A percentile compares a stretch with the other conserved stretches of the same genome.
Evolutionary conservation across 2,888 invertebrate genomes (phyloP).

Genomic region (Ischnura elegans): DNA sequence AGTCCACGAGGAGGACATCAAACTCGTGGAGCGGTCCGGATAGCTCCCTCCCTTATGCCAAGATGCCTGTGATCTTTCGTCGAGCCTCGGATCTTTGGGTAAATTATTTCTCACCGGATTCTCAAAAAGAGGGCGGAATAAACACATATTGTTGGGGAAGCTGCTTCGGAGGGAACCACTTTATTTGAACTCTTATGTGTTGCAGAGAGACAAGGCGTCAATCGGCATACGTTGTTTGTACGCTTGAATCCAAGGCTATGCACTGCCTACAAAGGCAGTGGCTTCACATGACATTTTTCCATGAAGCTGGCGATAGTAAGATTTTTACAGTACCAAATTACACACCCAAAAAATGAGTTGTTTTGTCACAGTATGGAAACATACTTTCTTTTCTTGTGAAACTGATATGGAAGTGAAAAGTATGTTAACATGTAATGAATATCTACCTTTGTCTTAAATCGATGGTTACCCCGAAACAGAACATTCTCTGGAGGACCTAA

Average conservation of each 20-base stretch:
- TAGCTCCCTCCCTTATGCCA: not conserved
- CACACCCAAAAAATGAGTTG: too few relatives aligned
- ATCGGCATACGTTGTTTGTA: not conserved
- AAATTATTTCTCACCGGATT: not conserved
- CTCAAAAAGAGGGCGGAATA: not conserved
- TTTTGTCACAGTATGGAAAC: too few relatives aligned
- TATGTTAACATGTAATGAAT: too few relatives aligned
- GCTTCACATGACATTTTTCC: not conserved
- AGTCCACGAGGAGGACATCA: not conserved
- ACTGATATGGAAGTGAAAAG: too few relatives aligned
- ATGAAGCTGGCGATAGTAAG: too few relatives aligned
- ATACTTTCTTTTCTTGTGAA: too few relatives aligned
- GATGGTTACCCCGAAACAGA: too few relatives aligned
- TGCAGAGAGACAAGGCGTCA: not conserved
- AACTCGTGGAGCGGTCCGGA: not conserved
- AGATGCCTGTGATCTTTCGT: slow-evolving; percentile 33
- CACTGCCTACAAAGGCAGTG: not conserved
- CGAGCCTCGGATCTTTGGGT: not conserved
- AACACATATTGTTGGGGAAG: not conserved
- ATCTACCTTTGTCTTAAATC: too few relatives aligned
- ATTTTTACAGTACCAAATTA: too few relatives aligned
- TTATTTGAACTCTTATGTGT: slow-evolving; percentile 1
- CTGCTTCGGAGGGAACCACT: not conserved
- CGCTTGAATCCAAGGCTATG: not conserved
- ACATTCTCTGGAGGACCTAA: too few relatives aligned